phyloP scores from a whole-genome alignment of 2,797 vertebrate genomes.

The Harpagifer antarcticus region DNA sequence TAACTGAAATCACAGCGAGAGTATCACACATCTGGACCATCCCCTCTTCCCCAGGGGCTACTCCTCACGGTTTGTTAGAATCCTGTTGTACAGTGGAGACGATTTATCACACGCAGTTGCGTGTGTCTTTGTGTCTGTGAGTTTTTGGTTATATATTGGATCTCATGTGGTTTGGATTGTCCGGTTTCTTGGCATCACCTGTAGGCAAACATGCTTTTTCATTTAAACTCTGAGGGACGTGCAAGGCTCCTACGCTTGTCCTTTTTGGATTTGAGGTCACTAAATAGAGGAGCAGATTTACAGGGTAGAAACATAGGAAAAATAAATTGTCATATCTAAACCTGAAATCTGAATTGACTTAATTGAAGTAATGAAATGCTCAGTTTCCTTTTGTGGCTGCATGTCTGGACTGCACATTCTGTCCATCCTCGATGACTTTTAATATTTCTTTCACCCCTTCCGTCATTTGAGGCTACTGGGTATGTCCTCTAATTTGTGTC shows the following conservation, averaged over 20 bases:
- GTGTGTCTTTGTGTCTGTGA: background rate
- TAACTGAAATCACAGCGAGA: slow-evolving; percentile 46
- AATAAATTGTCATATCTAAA: background rate
- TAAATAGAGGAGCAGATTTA: slow-evolving; percentile 16
- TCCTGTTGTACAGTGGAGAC: slow-evolving; percentile 45
- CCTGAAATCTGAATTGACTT: background rate
- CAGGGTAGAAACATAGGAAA: background rate
- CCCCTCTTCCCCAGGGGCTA: slow-evolving; percentile 44
- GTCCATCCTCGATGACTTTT: slow-evolving; percentile 15
- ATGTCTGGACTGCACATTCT: slow-evolving; percentile 38
- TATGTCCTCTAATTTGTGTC: slow-evolving; percentile 58
- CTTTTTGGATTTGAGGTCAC: slow-evolving; percentile 8
- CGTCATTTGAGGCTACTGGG: slow-evolving; percentile 34
- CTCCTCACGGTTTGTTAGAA: slow-evolving; percentile 44
- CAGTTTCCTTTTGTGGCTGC: background rate
- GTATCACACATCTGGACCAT: slow-evolving; percentile 62
- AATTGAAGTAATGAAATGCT: background rate
- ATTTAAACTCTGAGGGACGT: slow-evolving; percentile 44
- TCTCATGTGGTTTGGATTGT: slow-evolving; percentile 73
- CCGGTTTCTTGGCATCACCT: slow-evolving; percentile 57
- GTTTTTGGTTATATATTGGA: slow-evolving; percentile 25
- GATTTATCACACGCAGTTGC: slow-evolving; percentile 64
- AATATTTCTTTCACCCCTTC: slow-evolving; percentile 23
- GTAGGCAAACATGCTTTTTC: slow-evolving; percentile 59
- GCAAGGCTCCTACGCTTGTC: slow-evolving; percentile 44